phyloP scores from a whole-genome alignment of 1,140 invertebrate species.

The Ladona fulva region DNA sequence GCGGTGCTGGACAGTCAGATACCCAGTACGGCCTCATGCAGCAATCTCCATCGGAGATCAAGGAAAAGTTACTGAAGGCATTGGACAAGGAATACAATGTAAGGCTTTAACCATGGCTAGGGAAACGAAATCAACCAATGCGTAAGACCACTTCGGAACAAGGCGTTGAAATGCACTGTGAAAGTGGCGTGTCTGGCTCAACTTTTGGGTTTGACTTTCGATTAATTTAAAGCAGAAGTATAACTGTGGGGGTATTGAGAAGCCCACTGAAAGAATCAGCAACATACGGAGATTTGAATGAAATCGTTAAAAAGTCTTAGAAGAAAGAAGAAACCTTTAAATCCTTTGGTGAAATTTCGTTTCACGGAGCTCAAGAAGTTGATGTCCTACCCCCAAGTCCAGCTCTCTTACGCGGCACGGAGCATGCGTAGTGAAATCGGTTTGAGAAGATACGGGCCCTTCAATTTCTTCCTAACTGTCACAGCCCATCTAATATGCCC shows the following conservation, averaged over 20 bases:
- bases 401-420: conserved; percentile 30
- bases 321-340: conserved; percentile 20
- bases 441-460: neutral
- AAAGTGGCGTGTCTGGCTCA: conserved; percentile 27
- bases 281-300: conserved; percentile 17
- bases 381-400: conserved; percentile 27
- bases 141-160: conserved; percentile 15
- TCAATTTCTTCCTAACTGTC: neutral
- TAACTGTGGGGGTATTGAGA: conserved; percentile 16
- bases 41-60: conserved; percentile 48
- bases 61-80: conserved; percentile 50
- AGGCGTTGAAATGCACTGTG: conserved; percentile 25
- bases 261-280: conserved; percentile 14
- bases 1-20: conserved; percentile 33
- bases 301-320: conserved; percentile 10
- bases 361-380: conserved; percentile 25
- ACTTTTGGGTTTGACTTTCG: conserved; percentile 21
- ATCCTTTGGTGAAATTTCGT: conserved; percentile 27
- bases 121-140: conserved; percentile 11
- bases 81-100: conserved; percentile 54
- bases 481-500: neutral
- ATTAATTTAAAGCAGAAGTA: conserved; percentile 20
- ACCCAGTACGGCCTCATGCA: conserved; percentile 41
- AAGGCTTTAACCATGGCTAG: conserved; percentile 33
- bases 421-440: conserved; percentile 27